Conservation (phyloP, 2,888 invertebrate species). For the Philereme vetulata region DNA sequence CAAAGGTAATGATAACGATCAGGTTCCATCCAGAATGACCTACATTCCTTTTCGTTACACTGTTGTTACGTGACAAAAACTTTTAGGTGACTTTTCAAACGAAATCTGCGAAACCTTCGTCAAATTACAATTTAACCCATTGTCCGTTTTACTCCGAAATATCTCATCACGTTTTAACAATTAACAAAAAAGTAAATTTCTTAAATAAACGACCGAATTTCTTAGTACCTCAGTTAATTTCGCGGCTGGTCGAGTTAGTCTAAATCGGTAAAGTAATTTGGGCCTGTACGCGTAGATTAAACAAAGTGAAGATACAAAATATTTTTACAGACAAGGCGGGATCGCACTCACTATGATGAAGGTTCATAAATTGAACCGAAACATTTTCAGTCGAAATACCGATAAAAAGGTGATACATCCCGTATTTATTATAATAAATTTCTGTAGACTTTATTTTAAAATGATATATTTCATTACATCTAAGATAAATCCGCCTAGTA, state of each 20-base stretch:
- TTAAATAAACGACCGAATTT: slow-evolving; percentile 48
- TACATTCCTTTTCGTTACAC: slow-evolving; percentile 10
- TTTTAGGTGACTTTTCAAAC: slow-evolving; percentile 22
- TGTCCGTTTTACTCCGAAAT: slow-evolving; percentile 20
- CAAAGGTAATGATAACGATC: neutral
- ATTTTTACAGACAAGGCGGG: too few species aligned
- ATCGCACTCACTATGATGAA: too few species aligned
- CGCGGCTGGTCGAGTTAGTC: slow-evolving; percentile 47
- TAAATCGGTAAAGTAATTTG: slow-evolving; percentile 60
- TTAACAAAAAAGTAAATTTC: slow-evolving; percentile 40
- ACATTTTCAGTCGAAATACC: too few species aligned
- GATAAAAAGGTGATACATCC: too few species aligned
- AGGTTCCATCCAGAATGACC: slow-evolving; percentile 8
- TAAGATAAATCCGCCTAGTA: too few species aligned
- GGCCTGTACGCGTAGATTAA: slow-evolving; percentile 13
- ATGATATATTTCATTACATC: too few species aligned
- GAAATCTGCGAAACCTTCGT: slow-evolving; percentile 26
- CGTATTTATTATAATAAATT: too few species aligned
- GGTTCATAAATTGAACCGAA: too few species aligned
- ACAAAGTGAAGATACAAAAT: neutral
- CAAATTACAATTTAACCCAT: slow-evolving; percentile 30
- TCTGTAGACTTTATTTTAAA: too few species aligned
- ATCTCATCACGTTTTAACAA: slow-evolving; percentile 34
- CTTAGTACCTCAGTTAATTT: slow-evolving; percentile 46
- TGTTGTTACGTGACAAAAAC: slow-evolving; percentile 22